Percentiles rank a stretch among this genome's conserved stretches.
Evolutionary conservation across 2,797 vertebrate genomes (phyloP).

Genomic region (Valencia hispanica): DNA sequence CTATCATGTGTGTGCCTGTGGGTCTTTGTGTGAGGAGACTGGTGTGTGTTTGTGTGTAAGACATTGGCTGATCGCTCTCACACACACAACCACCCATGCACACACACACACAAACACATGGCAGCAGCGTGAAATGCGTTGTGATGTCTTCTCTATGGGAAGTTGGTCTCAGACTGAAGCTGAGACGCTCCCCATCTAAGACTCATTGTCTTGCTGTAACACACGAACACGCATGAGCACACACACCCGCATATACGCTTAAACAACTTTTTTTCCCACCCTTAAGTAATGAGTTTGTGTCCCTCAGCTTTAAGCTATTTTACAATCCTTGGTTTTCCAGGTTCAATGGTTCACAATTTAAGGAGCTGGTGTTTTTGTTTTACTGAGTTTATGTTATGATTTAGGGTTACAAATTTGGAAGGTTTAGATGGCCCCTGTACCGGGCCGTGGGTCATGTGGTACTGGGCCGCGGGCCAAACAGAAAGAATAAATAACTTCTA

Average conservation of each 20-base stretch:
- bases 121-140: conserved; percentile 75
- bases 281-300: conserved; percentile 24
- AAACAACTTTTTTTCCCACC: conserved; percentile 38
- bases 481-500: too few relatives aligned
- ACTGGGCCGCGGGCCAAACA: too few relatives aligned
- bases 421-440: background rate
- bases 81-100: background rate
- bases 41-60: conserved; percentile 3
- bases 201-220: conserved; percentile 66
- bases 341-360: conserved; percentile 21
- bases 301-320: conserved; percentile 3
- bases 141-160: conserved; percentile 72
- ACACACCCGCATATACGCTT: conserved; percentile 13
- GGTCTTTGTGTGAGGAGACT: conserved; percentile 11
- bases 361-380: background rate
- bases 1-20: conserved; percentile 20
- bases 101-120: conserved; percentile 31
- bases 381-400: background rate
- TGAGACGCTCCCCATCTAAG: conserved; percentile 62
- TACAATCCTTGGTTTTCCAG: conserved; percentile 3
- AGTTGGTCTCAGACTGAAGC: conserved; percentile 59
- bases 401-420: background rate
- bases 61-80: conserved; percentile 8
- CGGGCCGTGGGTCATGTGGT: too few relatives aligned
- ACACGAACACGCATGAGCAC: conserved; percentile 27